These are phyloP conservation scores for Pseudorasbora parva DNA, from an alignment of 2,113 vertebrate genomes.

Conservation along the genomic window DNA sequence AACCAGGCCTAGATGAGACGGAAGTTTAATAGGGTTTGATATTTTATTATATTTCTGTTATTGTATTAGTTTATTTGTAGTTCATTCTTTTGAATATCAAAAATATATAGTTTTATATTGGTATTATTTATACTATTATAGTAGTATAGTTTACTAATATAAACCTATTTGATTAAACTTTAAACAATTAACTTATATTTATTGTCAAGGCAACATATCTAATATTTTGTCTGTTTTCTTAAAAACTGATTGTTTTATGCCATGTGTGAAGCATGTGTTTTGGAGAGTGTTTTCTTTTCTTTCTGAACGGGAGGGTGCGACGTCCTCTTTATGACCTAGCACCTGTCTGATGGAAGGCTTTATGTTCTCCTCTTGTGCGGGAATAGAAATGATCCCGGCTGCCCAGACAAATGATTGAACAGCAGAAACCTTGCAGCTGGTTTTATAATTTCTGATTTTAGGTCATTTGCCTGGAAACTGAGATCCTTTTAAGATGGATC, in stretches of 20 bases:
- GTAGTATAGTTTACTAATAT: too few relatives aligned
- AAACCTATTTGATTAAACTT: too few relatives aligned
- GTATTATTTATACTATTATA: too few relatives aligned
- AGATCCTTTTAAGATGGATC: background rate
- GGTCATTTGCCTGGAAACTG: background rate
- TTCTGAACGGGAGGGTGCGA: background rate
- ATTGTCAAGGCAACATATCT: too few relatives aligned
- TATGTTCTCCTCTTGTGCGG: slow-evolving; percentile 29
- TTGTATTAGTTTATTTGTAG: too few relatives aligned
- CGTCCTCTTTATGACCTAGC: slow-evolving; percentile 29
- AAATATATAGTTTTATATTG: too few relatives aligned
- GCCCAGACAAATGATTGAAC: slow-evolving; percentile 20
- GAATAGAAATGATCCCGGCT: slow-evolving; percentile 13
- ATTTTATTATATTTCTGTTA: background rate
- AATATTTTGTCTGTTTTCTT: background rate
- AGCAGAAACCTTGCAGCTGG: background rate
- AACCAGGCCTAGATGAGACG: background rate
- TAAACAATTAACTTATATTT: too few relatives aligned
- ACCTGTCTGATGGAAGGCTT: slow-evolving; percentile 38
- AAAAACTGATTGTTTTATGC: background rate
- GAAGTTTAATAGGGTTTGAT: background rate
- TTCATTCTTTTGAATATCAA: too few relatives aligned
- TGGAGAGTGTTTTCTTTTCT: slow-evolving; percentile 31
- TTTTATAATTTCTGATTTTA: background rate
- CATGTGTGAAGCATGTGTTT: slow-evolving; percentile 23